Evolutionary conservation across 2,888 invertebrate species (phyloP), one percentile per base, ranked within the genome.

Genomic region (Epiblema foenella): DNA sequence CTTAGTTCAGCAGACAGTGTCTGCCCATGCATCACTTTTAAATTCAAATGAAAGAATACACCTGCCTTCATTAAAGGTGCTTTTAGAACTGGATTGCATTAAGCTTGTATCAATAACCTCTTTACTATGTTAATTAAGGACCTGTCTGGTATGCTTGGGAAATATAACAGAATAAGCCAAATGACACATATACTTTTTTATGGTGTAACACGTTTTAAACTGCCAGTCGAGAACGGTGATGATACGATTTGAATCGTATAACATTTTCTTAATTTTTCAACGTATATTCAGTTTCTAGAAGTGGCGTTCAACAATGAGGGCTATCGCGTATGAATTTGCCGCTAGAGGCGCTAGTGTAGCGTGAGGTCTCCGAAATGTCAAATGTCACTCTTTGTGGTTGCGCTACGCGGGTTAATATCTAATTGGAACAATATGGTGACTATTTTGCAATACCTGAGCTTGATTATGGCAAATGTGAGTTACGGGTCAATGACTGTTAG

Each of bases 41-140:
- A 66, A 71, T 66, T 66, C 60, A 60, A 66, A 67, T 56, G 66
- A n/a, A 62, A 33, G 29, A 57, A 24, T 56, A 24, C 71, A 71
- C 71, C 71, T 71, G 71, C 65, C 37, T 17, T 60, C 24, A 56
- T 52, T 54, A 17, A 46, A 18, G 18, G 37, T 24, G n/a, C 37
- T 20, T 62, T 49, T 51, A 60, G 60, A 29, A 24, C 49, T 1
- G 56, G 71, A 49, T 59, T 56, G 24, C 10, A 62, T 29, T 54
- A 17, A 24, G 33, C 12, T 51, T 49, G 51, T 51, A 57, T 33
- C 8, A 39, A 39, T 63, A 56, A 54, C 57, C 63, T 57, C 33
- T n/a, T 69, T 63, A 51, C 37, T 18, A 42, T n/a, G 46, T 15
- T 66, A 56, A 66, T 66, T 57, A 42, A 42, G 20, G 42, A 65